phyloP scores from a whole-genome alignment of 30 jellyfish, hydroid and myxozoan species.

The Hydra vulgaris region DNA sequence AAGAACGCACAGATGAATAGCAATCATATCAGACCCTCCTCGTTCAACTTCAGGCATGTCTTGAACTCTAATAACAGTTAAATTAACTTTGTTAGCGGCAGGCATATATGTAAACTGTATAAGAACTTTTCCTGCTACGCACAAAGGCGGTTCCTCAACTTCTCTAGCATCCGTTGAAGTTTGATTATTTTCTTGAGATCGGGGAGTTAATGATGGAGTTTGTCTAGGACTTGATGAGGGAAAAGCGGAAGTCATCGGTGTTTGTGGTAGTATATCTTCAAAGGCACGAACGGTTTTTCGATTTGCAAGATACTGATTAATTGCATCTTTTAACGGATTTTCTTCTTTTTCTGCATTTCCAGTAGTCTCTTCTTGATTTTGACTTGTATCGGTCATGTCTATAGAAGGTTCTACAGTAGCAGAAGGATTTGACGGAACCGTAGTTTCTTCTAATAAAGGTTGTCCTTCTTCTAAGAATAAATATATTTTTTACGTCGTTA shows the following conservation, averaged over 20 bases:
- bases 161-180: slow-evolving; percentile 25
- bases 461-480: background rate
- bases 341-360: background rate
- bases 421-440: background rate
- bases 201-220: background rate
- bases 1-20: slow-evolving; percentile 51
- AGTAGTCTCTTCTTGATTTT: background rate
- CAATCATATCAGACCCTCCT: slow-evolving; percentile 68
- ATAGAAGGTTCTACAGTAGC: background rate
- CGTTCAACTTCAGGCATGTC: slow-evolving; percentile 73
- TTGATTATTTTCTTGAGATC: background rate
- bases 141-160: slow-evolving; percentile 55
- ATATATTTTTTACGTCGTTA: too few relatives aligned
- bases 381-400: background rate
- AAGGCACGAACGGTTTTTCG: background rate
- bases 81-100: slow-evolving; percentile 59
- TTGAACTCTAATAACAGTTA: slow-evolving; percentile 60
- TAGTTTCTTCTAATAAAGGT: background rate
- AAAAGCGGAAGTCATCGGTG: background rate
- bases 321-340: background rate
- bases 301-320: background rate
- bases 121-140: slow-evolving; percentile 50
- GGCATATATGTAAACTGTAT: slow-evolving; percentile 64
- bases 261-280: slow-evolving; percentile 1
- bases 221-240: background rate